Evolutionary conservation across 30 jellyfish, hydroid and myxozoan genomes (phyloP), one percentile per base, ranked within the genome.

Genomic region (Hydractinia echinata): DNA sequence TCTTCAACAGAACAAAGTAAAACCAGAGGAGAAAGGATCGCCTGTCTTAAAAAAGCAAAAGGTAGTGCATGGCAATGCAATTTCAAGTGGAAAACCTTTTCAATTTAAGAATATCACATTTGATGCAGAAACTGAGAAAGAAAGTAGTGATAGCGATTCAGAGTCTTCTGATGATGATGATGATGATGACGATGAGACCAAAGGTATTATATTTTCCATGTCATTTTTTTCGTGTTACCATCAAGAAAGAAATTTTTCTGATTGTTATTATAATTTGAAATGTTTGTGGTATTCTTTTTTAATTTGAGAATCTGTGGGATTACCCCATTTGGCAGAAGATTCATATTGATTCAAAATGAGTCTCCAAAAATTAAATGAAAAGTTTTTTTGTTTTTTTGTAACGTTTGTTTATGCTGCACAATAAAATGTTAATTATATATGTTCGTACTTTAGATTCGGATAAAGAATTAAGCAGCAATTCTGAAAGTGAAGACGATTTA

Each of bases 41-140:
- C 74, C 74, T n/a, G 74, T n/a, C 10, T n/a, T 64, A 51, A 64
- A 64, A 13, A 44, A 51, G 8, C 74, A 64, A 64, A 64, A 64
- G 18, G 74, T 64, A n/a, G 51, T 4, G 6, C 74, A 64, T 21
- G 44, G 44, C 44, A 71, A 71, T 15, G 60, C 56, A 9, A 52
- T 51, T 80, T 61, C 84, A 0, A 64, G 85, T 30, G 84, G 88
- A 39, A 80, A 62, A 21, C 88, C 84, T 10, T 80, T 67, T 14
- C 70, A 83, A 70, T 61, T 56, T 7, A 73, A 83, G 14, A 68
- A 61, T n/a, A 73, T 73, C 50, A 53, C 82, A 30, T 56, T 67
- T 48, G 91, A 60, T 60, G 82, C 70, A 55, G 50, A 78, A 19
- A 58, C 48, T 55, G 58, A 52, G 10, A 13, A 83, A 52, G 81